Percentiles rank a stretch among this genome's conserved stretches.
Conservation (phyloP, 2,888 invertebrate genomes). For the Cacoxenus indagator region DNA sequence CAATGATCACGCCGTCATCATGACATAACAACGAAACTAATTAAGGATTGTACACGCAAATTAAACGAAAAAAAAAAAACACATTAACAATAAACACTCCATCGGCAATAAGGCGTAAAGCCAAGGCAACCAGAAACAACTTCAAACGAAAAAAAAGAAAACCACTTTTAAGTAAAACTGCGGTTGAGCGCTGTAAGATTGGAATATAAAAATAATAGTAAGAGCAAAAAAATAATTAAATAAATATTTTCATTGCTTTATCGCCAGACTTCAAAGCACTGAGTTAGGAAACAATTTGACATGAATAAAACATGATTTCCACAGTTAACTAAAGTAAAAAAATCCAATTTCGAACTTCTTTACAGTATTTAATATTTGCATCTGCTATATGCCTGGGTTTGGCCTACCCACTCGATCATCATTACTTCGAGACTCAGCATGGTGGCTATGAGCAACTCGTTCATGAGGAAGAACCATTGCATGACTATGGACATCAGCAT, state of each 20-base stretch:
- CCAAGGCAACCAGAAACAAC: neutral
- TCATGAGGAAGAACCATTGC: conserved; percentile 53
- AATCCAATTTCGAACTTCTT: conserved; percentile 20
- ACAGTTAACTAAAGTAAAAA: neutral
- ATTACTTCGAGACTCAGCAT: conserved; percentile 60
- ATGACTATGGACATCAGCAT: conserved; percentile 62
- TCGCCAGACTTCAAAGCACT: neutral
- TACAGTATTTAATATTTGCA: conserved; percentile 69
- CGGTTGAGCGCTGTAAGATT: too few species aligned
- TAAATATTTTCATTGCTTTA: neutral
- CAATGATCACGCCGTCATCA: neutral
- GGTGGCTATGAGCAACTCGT: conserved; percentile 63
- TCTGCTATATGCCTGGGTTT: conserved; percentile 67
- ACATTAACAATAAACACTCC: conserved; percentile 1
- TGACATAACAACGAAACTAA: neutral
- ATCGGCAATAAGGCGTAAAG: conserved; percentile 22
- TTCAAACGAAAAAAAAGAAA: neutral
- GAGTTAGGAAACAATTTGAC: neutral
- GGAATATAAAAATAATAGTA: too few species aligned
- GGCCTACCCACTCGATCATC: conserved; percentile 69
- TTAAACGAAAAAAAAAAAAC: conserved; percentile 8
- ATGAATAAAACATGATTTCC: conserved; percentile 2
- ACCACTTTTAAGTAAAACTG: neutral
- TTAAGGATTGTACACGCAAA: neutral
- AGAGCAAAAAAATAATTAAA: too few species aligned